These are phyloP conservation scores for Leptarthrus brevirostris DNA, from an alignment of 2,888 invertebrate species.

Conservation along the genomic window DNA sequence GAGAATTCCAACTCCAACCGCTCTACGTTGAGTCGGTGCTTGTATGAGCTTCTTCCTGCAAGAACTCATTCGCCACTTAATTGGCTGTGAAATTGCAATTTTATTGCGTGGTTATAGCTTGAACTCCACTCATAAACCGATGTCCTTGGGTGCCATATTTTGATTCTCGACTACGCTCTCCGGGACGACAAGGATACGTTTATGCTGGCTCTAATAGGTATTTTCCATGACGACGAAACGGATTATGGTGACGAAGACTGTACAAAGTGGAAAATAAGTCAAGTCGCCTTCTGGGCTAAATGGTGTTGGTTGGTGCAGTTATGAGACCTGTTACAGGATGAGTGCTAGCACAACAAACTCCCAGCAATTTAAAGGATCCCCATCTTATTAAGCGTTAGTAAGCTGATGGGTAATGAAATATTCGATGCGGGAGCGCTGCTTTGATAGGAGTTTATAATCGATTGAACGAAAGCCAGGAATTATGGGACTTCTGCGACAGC, in stretches of 20 bases:
- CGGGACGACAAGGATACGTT: not conserved
- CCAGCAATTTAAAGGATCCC: not conserved
- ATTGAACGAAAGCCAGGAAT: constrained; percentile 16
- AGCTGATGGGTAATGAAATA: constrained; percentile 9
- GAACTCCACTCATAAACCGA: not conserved
- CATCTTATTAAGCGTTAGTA: not conserved
- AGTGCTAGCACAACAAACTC: not conserved
- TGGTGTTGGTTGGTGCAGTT: not conserved
- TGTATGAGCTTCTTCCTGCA: not conserved
- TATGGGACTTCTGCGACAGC: constrained; percentile 20
- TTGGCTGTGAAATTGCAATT: constrained; percentile 48
- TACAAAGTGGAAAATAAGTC: constrained; percentile 27
- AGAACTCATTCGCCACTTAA: constrained; percentile 33
- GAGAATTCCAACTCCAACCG: too few species aligned
- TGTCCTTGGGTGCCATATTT: constrained; percentile 28
- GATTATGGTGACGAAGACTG: constrained; percentile 29
- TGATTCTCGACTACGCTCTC: not conserved
- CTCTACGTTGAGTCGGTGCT: not conserved
- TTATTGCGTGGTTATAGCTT: constrained; percentile 39
- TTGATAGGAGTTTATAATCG: constrained; percentile 26
- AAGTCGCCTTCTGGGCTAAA: not conserved
- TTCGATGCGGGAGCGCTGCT: not conserved
- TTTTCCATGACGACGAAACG: constrained; percentile 1
- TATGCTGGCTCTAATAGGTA: constrained; percentile 6
- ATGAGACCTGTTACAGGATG: not conserved